Evolutionary conservation across 1,140 invertebrate species (phyloP).

Genomic region (Gonioctena quinquepunctata): DNA sequence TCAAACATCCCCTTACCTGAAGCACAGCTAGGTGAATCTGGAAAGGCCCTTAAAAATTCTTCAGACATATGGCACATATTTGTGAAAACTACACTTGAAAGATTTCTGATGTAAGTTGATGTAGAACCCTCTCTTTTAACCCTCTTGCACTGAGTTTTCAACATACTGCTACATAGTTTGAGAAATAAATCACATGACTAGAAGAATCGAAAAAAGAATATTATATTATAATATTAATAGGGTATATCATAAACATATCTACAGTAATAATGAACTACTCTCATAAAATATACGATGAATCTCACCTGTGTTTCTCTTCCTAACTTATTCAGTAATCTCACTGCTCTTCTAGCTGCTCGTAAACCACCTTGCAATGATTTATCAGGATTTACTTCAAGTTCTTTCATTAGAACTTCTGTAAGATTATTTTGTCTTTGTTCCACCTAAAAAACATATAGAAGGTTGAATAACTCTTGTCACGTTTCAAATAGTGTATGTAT

Average conservation of each 20-base stretch:
- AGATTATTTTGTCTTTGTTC: conserved; percentile 77
- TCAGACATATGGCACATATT: conserved; percentile 84
- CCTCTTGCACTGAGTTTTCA: conserved; percentile 81
- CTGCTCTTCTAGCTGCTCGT: conserved; percentile 80
- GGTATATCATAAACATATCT: not conserved
- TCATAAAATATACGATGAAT: too few relatives aligned
- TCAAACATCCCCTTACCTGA: conserved; percentile 61
- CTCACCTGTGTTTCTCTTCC: conserved; percentile 72
- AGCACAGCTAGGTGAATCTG: conserved; percentile 71
- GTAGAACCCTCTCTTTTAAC: conserved; percentile 89
- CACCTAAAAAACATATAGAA: conserved; percentile 59
- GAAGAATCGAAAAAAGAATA: conserved; percentile 21
- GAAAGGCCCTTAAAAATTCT: conserved; percentile 85
- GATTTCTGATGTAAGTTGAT: conserved; percentile 80
- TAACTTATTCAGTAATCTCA: conserved; percentile 84
- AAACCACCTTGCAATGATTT: conserved; percentile 93
- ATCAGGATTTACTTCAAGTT: conserved; percentile 84
- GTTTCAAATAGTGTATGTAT: not conserved
- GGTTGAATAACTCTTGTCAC: not conserved
- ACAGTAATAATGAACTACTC: not conserved
- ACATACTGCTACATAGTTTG: conserved; percentile 78
- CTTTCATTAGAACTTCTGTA: conserved; percentile 84
- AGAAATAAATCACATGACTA: conserved; percentile 85
- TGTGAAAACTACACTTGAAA: conserved; percentile 86
- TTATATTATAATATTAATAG: not conserved